These are phyloP conservation scores for Apodemus sylvaticus DNA, from an alignment of 2,113 vertebrate genomes.

Conservation along the genomic window DNA sequence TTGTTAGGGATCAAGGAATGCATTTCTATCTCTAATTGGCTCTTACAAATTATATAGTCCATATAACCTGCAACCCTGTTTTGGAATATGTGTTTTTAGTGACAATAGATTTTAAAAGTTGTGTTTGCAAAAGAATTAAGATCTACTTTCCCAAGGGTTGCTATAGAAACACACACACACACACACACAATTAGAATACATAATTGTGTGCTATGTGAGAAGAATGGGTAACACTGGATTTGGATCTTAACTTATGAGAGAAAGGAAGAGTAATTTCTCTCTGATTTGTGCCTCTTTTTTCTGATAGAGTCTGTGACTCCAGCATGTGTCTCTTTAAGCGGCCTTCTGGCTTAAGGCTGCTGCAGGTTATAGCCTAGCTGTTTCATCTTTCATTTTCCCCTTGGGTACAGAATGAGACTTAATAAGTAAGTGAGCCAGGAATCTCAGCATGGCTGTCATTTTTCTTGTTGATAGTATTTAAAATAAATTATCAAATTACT, in stretches of 20 bases:
- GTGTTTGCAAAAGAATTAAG: background rate
- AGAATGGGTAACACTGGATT: background rate
- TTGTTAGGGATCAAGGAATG: background rate
- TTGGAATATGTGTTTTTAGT: background rate
- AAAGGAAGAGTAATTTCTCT: slow-evolving; percentile 15
- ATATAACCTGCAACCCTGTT: background rate
- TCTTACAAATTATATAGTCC: background rate
- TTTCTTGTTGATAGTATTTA: slow-evolving; percentile 51
- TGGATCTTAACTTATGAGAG: slow-evolving; percentile 37
- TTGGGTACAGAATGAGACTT: slow-evolving; percentile 15
- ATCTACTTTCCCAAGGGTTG: background rate
- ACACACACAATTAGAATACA: background rate
- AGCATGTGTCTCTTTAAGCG: background rate
- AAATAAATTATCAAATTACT: slow-evolving; percentile 66
- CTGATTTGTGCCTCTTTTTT: slow-evolving; percentile 2
- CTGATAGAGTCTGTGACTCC: background rate
- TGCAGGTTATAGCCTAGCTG: slow-evolving; percentile 21
- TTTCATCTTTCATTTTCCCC: slow-evolving; percentile 38
- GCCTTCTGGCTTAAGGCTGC: background rate
- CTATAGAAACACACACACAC: background rate
- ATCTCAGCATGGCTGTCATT: slow-evolving; percentile 34
- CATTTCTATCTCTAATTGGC: background rate
- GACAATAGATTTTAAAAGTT: background rate
- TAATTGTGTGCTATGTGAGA: background rate
- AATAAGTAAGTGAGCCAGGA: slow-evolving; percentile 43